phyloP scores from a whole-genome alignment of 2,888 invertebrate species.

The Andrena chrysosceles region DNA sequence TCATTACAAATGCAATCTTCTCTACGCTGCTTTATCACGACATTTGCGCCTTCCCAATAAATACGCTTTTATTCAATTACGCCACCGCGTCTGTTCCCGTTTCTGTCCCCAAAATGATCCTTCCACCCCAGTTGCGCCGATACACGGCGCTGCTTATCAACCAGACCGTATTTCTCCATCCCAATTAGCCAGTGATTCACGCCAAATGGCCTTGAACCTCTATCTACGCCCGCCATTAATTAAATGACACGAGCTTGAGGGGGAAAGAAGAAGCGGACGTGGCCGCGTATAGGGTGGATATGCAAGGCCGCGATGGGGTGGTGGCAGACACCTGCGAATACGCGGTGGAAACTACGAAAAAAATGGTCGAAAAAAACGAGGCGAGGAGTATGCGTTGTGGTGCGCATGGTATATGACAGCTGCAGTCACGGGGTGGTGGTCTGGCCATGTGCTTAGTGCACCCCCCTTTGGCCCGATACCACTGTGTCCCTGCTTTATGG shows the following conservation, averaged over 20 bases:
- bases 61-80: slow-evolving; percentile 25
- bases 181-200: slow-evolving; percentile 52
- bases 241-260: slow-evolving; percentile 26
- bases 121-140: slow-evolving; percentile 27
- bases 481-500: background rate
- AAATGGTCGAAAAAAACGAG: slow-evolving; percentile 17
- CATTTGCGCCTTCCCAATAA: background rate
- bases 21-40: slow-evolving; percentile 10
- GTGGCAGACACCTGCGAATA: slow-evolving; percentile 44
- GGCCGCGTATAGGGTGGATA: background rate
- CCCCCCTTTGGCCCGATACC: slow-evolving; percentile 41
- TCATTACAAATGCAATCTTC: slow-evolving; percentile 10
- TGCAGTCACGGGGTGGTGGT: slow-evolving; percentile 79
- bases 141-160: slow-evolving; percentile 18
- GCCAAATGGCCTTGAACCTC: slow-evolving; percentile 50
- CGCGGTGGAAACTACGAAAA: slow-evolving; percentile 5
- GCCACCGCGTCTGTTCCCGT: background rate
- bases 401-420: slow-evolving; percentile 74
- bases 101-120: slow-evolving; percentile 22
- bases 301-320: background rate
- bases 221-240: slow-evolving; percentile 23
- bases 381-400: slow-evolving; percentile 22
- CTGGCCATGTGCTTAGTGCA: slow-evolving; percentile 75
- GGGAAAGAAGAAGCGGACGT: background rate
- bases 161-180: slow-evolving; percentile 17